Percentiles rank a stretch among this genome's conserved stretches.
Conservation (phyloP, 1,140 invertebrate species). For the Drosophila sp. region DNA sequence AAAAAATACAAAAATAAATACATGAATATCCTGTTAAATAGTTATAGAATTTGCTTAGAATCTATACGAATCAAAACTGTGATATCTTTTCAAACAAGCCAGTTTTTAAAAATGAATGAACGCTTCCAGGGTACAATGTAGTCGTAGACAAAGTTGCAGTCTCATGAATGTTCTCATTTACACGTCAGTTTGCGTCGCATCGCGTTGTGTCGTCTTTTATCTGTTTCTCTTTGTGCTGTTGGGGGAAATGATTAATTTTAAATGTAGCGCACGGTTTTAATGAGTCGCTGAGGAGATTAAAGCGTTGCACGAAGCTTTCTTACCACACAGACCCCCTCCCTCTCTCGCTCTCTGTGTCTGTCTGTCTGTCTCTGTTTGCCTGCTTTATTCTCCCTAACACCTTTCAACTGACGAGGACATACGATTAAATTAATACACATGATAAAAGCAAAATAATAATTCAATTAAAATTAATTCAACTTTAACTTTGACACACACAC, state of each 20-base stretch:
- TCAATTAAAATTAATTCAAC: conserved; percentile 43
- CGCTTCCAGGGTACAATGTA: neutral
- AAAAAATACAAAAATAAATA: too few species aligned
- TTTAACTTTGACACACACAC: conserved; percentile 15
- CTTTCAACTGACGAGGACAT: conserved; percentile 1
- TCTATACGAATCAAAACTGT: too few species aligned
- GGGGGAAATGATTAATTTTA: conserved; percentile 65
- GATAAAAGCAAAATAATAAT: conserved; percentile 38
- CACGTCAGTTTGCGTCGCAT: conserved; percentile 4
- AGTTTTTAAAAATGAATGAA: too few species aligned
- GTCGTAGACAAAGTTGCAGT: neutral
- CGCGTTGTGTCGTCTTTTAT: conserved; percentile 14
- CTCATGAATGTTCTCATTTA: neutral
- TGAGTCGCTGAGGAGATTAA: conserved; percentile 57
- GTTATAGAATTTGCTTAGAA: too few species aligned
- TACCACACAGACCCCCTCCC: neutral
- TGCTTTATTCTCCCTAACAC: too few species aligned
- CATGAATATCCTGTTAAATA: too few species aligned
- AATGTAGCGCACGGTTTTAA: conserved; percentile 69
- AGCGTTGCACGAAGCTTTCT: conserved; percentile 16
- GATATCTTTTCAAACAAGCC: too few species aligned
- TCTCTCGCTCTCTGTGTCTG: neutral
- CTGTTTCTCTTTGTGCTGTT: conserved; percentile 18
- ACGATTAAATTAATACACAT: conserved; percentile 44
- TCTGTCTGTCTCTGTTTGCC: too few species aligned